Conservation (phyloP, 2,797 vertebrate genomes). For the Ctenopoma kingsleyae region DNA sequence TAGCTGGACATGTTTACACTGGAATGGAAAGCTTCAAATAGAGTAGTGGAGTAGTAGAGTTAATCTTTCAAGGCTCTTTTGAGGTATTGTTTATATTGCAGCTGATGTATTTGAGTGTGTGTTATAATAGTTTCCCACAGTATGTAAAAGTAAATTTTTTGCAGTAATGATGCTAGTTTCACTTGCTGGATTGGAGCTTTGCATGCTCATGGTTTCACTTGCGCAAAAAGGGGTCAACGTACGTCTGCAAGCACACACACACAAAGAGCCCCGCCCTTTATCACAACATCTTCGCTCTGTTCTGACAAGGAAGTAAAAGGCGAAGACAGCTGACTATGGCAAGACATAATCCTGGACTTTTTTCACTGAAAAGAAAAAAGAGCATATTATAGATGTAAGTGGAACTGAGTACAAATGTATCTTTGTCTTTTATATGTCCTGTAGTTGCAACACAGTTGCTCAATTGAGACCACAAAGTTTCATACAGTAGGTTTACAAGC, state of each 20-base stretch:
- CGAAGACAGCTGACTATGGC: neutral
- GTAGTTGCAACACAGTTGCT: too few relatives aligned
- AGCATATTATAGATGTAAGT: neutral
- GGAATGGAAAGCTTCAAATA: conserved; percentile 5
- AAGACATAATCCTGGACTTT: neutral
- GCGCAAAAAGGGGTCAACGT: conserved; percentile 3
- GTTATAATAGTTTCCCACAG: neutral
- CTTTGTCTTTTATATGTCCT: too few relatives aligned
- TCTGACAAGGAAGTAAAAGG: conserved; percentile 4
- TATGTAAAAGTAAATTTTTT: neutral
- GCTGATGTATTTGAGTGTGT: neutral
- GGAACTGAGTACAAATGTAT: neutral
- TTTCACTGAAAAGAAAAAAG: neutral
- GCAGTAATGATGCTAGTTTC: neutral
- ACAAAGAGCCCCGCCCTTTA: conserved; percentile 15
- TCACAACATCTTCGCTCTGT: conserved; percentile 37
- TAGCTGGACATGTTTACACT: neutral
- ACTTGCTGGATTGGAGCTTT: neutral
- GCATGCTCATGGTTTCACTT: conserved; percentile 14
- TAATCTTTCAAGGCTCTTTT: conserved; percentile 15
- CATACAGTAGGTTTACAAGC: neutral
- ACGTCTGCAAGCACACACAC: neutral
- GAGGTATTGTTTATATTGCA: neutral
- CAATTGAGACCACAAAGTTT: neutral
- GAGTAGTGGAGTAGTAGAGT: neutral